These are phyloP conservation scores for Therioaphis trifolii DNA, from an alignment of 2,888 invertebrate species.

Conservation along the genomic window DNA sequence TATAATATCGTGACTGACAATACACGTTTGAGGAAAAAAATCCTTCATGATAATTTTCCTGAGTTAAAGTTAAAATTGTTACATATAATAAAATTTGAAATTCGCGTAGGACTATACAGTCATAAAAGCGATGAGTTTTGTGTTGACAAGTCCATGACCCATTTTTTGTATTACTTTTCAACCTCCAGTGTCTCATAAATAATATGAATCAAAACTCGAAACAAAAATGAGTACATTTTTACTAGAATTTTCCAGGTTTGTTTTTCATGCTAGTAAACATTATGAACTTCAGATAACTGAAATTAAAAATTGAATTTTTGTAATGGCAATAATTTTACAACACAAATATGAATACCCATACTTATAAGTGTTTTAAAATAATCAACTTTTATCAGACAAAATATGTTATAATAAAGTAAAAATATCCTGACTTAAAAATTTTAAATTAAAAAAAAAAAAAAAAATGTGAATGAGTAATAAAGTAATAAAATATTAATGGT, in stretches of 20 bases:
- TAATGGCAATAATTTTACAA: no score
- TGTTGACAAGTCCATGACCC: conserved; percentile 59
- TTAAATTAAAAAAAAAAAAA: no score
- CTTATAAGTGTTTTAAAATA: no score
- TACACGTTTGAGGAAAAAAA: background rate
- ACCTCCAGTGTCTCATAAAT: conserved; percentile 34
- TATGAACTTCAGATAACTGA: no score
- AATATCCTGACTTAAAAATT: no score
- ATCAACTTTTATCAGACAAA: no score
- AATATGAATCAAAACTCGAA: conserved; percentile 15
- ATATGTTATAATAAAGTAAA: no score
- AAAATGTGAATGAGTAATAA: no score
- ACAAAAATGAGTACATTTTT: background rate
- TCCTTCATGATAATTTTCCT: background rate
- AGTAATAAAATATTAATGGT: no score
- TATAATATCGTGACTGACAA: no score
- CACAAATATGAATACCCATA: no score
- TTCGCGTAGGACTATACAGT: conserved; percentile 40
- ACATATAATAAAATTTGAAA: conserved; percentile 26
- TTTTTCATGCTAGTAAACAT: background rate
- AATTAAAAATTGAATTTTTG: no score
- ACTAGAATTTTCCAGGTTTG: background rate
- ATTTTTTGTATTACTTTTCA: conserved; percentile 49
- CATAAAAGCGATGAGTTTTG: conserved; percentile 45
- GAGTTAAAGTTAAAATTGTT: background rate